These are phyloP conservation scores for Oryzias celebensis DNA, from an alignment of 2,113 vertebrate species.

Conservation along the genomic window DNA sequence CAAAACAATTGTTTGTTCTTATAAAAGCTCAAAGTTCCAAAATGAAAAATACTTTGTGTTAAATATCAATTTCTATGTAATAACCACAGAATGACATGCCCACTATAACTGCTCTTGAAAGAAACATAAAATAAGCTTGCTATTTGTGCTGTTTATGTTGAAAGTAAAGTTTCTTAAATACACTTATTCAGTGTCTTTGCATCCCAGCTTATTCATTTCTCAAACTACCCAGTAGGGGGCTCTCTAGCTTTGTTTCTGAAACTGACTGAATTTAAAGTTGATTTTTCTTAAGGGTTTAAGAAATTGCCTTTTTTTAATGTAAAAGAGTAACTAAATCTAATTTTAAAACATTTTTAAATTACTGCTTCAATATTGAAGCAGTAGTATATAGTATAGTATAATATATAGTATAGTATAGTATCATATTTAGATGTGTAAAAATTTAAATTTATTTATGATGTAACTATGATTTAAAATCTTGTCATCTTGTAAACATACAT, in stretches of 20 bases:
- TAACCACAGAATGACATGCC: conserved; percentile 39
- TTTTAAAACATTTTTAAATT: too few species aligned
- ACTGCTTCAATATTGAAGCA: too few species aligned
- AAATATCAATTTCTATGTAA: conserved; percentile 35
- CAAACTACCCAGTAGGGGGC: conserved; percentile 48
- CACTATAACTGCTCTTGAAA: conserved; percentile 21
- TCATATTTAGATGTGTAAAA: too few species aligned
- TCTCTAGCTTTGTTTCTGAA: conserved; percentile 22
- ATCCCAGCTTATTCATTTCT: conserved; percentile 13
- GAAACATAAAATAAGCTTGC: conserved; percentile 30
- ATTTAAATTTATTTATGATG: too few species aligned
- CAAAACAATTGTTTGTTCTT: background rate
- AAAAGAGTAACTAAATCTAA: too few species aligned
- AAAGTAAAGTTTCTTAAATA: background rate
- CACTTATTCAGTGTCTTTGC: too few species aligned
- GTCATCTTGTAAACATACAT: too few species aligned
- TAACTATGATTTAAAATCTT: too few species aligned
- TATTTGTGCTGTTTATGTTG: background rate
- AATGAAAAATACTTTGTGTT: conserved; percentile 37
- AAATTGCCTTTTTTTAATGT: background rate
- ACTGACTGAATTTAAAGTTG: background rate
- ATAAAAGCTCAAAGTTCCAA: background rate
- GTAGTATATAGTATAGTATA: too few species aligned
- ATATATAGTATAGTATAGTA: too few species aligned
- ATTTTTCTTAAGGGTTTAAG: background rate